A percentile compares a stretch with the other conserved stretches of the same genome.
Evolutionary conservation across 2,888 invertebrate species (phyloP).

Genomic region (Orthosia gracilis): DNA sequence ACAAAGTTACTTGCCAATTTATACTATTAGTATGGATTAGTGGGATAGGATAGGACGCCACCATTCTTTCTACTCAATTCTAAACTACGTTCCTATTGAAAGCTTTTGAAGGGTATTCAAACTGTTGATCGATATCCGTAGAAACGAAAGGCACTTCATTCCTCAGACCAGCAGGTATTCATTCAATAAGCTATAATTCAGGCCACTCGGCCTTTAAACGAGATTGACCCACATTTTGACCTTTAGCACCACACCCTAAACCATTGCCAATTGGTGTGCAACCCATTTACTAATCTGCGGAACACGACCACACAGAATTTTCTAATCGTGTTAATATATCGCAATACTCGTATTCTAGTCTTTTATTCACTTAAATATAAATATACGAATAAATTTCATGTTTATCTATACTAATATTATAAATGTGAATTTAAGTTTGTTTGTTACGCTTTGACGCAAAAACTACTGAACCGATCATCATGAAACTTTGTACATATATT

Average conservation of each 20-base stretch:
- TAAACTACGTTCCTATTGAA: not conserved
- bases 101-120: not conserved
- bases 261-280: slow-evolving; percentile 10
- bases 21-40: no score
- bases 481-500: no score
- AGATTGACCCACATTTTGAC: slow-evolving; percentile 77
- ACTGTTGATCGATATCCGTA: not conserved
- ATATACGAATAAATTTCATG: no score
- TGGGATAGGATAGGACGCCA: no score
- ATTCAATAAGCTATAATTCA: slow-evolving; percentile 61
- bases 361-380: no score
- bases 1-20: no score
- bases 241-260: slow-evolving; percentile 75
- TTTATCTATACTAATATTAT: no score
- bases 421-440: no score
- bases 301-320: slow-evolving; percentile 1
- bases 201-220: slow-evolving; percentile 71
- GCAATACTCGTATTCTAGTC: not conserved
- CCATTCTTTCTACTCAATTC: no score
- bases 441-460: no score
- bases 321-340: not conserved
- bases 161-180: slow-evolving; percentile 19
- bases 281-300: not conserved
- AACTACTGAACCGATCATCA: no score
- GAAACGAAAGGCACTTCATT: slow-evolving; percentile 5